Conservation (phyloP, 2,113 vertebrate species). For the Eleginops maclovinus region DNA sequence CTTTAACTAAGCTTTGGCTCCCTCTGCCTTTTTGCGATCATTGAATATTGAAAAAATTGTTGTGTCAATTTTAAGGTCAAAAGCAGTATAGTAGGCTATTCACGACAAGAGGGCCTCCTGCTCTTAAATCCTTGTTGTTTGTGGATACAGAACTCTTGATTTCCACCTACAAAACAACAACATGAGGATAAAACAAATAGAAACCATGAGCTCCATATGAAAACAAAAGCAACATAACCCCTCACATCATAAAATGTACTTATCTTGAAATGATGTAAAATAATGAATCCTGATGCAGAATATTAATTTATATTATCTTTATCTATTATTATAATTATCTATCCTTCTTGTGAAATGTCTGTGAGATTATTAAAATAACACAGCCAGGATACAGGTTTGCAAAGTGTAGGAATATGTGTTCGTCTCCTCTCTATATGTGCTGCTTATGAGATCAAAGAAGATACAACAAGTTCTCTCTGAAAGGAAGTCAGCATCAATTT, state of each 20-base stretch:
- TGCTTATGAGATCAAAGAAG: conserved; percentile 14
- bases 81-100: background rate
- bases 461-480: conserved; percentile 1
- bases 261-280: background rate
- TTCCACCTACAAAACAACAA: background rate
- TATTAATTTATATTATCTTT: background rate
- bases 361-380: too few relatives aligned
- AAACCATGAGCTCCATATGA: background rate
- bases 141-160: background rate
- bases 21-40: background rate
- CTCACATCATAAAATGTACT: background rate
- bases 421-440: background rate
- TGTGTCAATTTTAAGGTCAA: background rate
- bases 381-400: background rate
- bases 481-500: conserved; percentile 28
- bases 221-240: background rate
- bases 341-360: background rate
- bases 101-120: background rate
- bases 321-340: too few relatives aligned
- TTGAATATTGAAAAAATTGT: too few relatives aligned
- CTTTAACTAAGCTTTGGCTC: background rate
- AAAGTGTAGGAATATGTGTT: background rate
- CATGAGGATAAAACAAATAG: background rate
- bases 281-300: conserved; percentile 1
- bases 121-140: background rate